A percentile compares a stretch with the other conserved stretches of the same genome.
Evolutionary conservation across 2,888 invertebrate genomes (phyloP).

Genomic region (Dryococelus australis): DNA sequence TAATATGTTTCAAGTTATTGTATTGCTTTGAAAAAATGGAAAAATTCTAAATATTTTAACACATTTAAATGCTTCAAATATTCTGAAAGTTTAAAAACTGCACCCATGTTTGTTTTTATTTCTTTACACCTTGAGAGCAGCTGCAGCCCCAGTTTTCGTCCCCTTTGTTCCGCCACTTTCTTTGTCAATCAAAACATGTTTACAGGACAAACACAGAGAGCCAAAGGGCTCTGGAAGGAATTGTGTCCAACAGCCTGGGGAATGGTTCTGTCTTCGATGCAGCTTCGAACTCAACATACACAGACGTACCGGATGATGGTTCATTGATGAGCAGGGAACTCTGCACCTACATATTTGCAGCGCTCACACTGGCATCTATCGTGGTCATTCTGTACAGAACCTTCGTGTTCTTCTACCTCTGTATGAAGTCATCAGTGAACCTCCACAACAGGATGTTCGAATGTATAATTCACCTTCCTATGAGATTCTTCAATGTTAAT

Average conservation of each 20-base stretch:
- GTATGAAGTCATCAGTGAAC: conserved; percentile 67
- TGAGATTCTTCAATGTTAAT: conserved; percentile 89
- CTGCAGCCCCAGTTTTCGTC: no score
- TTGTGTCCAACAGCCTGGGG: not conserved
- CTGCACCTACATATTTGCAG: conserved; percentile 20
- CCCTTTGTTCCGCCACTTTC: no score
- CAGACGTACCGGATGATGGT: not conserved
- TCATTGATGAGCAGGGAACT: not conserved
- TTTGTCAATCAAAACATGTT: no score
- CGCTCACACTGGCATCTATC: not conserved
- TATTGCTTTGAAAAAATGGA: no score
- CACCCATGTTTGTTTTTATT: no score
- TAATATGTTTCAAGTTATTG: no score
- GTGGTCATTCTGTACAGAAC: not conserved
- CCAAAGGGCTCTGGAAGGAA: not conserved
- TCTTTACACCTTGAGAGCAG: no score
- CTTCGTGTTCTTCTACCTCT: conserved; percentile 8
- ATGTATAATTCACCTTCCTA: conserved; percentile 80
- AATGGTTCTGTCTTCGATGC: not conserved
- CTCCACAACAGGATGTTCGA: conserved; percentile 89
- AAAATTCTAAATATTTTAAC: no score
- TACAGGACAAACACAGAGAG: not conserved
- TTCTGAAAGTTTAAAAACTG: no score
- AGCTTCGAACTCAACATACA: not conserved
- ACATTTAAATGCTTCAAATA: no score